Percentiles rank a stretch among this genome's conserved stretches.
Evolutionary conservation across 2,797 vertebrate species (phyloP).

Genomic region (Serranus cabrilla): DNA sequence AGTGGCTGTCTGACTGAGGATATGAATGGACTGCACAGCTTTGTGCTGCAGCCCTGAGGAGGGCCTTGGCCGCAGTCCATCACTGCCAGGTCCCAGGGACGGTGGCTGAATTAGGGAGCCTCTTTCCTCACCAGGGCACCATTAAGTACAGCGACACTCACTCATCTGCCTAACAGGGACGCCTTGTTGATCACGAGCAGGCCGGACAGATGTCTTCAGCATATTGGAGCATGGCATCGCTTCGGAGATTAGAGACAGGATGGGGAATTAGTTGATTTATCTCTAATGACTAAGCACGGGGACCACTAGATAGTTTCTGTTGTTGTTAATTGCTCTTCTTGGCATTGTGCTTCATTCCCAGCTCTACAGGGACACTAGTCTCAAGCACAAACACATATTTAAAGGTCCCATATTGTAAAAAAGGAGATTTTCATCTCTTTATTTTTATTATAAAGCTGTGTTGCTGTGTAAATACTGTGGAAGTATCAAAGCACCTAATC

Average conservation of each 20-base stretch:
- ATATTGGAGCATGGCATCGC: conserved; percentile 55
- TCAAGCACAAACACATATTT: neutral
- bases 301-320: conserved; percentile 47
- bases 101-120: conserved; percentile 53
- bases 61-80: conserved; percentile 55
- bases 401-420: too few relatives aligned
- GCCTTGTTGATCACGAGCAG: conserved; percentile 9
- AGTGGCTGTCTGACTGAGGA: conserved; percentile 53
- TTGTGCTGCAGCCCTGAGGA: conserved; percentile 56
- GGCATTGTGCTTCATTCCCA: conserved; percentile 31
- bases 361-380: conserved; percentile 8
- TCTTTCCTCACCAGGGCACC: conserved; percentile 44
- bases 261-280: conserved; percentile 62
- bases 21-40: conserved; percentile 59
- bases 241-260: conserved; percentile 58
- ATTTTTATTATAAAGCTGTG: too few relatives aligned
- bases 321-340: conserved; percentile 61
- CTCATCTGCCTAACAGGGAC: conserved; percentile 55
- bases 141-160: conserved; percentile 39
- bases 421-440: too few relatives aligned
- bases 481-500: too few relatives aligned
- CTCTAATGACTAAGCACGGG: conserved; percentile 52
- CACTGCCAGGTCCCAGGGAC: conserved; percentile 62
- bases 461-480: too few relatives aligned
- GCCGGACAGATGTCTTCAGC: conserved; percentile 54